A percentile compares a stretch with the other conserved stretches of the same genome.
phyloP scores from a whole-genome alignment of 2,888 invertebrate genomes.

The Tachina lurida region DNA sequence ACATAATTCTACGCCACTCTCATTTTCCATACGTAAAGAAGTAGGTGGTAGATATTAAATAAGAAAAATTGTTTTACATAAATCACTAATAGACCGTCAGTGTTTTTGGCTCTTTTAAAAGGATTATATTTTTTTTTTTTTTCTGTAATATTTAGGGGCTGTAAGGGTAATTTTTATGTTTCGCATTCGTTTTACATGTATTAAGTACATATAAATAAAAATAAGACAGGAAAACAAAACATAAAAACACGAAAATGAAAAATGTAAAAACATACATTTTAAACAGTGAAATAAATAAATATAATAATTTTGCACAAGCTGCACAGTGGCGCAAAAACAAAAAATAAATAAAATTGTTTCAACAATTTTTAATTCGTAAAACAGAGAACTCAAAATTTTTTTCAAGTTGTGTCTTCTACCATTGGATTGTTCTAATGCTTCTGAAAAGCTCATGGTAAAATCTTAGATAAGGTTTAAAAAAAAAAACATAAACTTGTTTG shows the following conservation, averaged over 20 bases:
- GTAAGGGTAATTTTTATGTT: conserved; percentile 27
- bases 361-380: too few species aligned
- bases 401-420: too few species aligned
- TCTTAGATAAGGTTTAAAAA: not conserved
- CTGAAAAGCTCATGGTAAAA: too few species aligned
- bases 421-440: too few species aligned
- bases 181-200: conserved; percentile 5
- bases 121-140: conserved; percentile 2
- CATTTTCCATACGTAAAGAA: conserved; percentile 7
- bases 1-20: not conserved
- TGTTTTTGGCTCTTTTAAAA: not conserved
- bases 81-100: conserved; percentile 47
- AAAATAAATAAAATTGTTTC: too few species aligned
- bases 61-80: conserved; percentile 54
- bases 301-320: conserved; percentile 18
- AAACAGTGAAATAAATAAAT: conserved; percentile 26
- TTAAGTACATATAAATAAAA: conserved; percentile 39
- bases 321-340: not conserved
- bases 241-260: conserved; percentile 60
- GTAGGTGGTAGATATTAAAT: conserved; percentile 33
- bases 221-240: not conserved
- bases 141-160: not conserved
- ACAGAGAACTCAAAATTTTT: too few species aligned
- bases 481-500: not conserved
- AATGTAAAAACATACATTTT: conserved; percentile 63